A percentile compares a stretch with the other conserved stretches of the same genome.
These are phyloP conservation scores for Mythimna impura DNA, from an alignment of 2,888 invertebrate genomes.

Conservation along the genomic window DNA sequence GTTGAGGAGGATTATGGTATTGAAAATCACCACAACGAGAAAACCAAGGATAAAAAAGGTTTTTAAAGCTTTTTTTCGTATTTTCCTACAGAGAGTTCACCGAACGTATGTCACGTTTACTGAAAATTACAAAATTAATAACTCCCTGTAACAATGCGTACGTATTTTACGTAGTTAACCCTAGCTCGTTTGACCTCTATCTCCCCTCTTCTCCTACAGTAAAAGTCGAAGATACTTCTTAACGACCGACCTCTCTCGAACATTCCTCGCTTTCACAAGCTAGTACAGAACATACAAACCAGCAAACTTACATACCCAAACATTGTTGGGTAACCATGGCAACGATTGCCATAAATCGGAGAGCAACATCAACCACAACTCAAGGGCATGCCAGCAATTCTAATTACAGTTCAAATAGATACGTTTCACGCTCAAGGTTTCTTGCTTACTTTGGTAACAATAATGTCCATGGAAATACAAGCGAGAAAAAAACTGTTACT, in stretches of 20 bases:
- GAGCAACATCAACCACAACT: conserved; percentile 26
- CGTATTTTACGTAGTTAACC: background rate
- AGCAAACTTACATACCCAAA: conserved; percentile 26
- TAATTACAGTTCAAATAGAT: conserved; percentile 14
- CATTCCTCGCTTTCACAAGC: conserved; percentile 54
- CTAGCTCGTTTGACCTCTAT: background rate
- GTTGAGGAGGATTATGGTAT: too few species aligned
- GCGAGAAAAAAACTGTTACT: background rate
- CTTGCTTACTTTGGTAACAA: conserved; percentile 1
- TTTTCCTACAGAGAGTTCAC: too few species aligned
- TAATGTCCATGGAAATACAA: background rate
- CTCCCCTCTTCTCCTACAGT: background rate
- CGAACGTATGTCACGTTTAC: too few species aligned
- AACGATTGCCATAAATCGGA: conserved; percentile 29
- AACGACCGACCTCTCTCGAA: conserved; percentile 35
- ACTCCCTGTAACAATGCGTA: too few species aligned
- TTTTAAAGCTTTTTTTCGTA: too few species aligned
- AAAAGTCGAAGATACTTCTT: conserved; percentile 19
- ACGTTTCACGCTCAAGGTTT: background rate
- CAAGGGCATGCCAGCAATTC: conserved; percentile 46
- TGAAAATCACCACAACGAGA: too few species aligned
- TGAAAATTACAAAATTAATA: too few species aligned
- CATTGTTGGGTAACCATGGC: conserved; percentile 36
- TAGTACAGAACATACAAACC: conserved; percentile 11
- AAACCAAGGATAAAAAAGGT: too few species aligned